Percentiles rank a stretch among this genome's conserved stretches.
phyloP scores from a whole-genome alignment of 2,113 vertebrate species.

The Bothrops jararaca region DNA sequence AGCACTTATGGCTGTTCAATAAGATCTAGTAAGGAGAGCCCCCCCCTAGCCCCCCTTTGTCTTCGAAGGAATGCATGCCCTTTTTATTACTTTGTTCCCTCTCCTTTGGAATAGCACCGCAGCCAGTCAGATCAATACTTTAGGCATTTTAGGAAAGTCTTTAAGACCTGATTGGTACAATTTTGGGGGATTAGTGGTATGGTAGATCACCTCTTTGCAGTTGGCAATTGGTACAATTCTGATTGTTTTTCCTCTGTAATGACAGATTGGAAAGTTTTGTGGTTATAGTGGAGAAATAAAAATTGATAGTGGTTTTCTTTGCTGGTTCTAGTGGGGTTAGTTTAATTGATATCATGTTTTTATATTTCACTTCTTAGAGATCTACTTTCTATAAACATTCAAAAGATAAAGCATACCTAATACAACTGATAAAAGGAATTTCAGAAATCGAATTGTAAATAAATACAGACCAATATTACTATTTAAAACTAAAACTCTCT shows the following conservation, averaged over 20 bases:
- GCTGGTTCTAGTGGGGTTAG: background rate
- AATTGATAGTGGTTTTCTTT: background rate
- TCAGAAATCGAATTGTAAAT: background rate
- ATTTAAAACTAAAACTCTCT: conserved; percentile 51
- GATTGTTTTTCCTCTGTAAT: background rate
- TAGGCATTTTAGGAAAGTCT: background rate
- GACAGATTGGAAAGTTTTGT: background rate
- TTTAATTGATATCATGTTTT: background rate
- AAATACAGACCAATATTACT: background rate
- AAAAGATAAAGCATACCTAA: background rate
- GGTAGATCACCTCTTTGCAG: background rate
- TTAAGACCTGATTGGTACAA: background rate
- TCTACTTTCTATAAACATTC: conserved; percentile 1
- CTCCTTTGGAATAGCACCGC: background rate
- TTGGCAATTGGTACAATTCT: background rate
- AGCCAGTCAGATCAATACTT: background rate
- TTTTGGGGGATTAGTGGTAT: background rate
- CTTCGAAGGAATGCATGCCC: background rate
- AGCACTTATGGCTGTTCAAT: background rate
- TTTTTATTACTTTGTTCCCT: background rate
- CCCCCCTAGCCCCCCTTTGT: background rate
- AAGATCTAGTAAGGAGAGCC: background rate
- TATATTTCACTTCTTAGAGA: background rate
- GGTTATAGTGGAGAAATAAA: background rate
- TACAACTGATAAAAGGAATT: background rate